phyloP scores from a whole-genome alignment of 2,113 vertebrate species.

The Silurus glanis region DNA sequence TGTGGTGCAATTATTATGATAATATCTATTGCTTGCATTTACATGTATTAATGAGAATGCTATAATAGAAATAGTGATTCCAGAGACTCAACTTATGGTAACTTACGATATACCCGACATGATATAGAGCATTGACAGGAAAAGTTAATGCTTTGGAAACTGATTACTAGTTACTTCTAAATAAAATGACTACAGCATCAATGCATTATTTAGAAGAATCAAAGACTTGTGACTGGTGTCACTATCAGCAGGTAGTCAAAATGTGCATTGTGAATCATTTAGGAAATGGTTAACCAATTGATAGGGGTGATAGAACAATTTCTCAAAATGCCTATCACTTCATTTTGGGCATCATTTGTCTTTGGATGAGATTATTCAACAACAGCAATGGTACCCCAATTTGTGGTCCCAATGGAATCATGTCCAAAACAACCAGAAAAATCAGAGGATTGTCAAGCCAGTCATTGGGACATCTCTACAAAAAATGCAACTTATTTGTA shows the following conservation, averaged over 20 bases:
- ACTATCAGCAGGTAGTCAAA: background rate
- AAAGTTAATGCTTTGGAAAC: background rate
- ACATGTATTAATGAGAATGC: background rate
- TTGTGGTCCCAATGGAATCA: background rate
- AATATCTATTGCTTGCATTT: too few species aligned
- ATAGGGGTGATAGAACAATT: background rate
- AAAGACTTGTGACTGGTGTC: background rate
- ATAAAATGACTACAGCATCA: too few species aligned
- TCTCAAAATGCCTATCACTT: background rate
- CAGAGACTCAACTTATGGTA: background rate
- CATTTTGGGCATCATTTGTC: background rate
- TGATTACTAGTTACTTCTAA: background rate
- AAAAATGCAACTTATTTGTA: background rate
- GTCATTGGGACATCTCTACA: background rate
- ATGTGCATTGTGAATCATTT: background rate
- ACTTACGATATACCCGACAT: background rate
- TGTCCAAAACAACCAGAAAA: background rate
- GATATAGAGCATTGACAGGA: background rate
- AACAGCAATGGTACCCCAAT: background rate
- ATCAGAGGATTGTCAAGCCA: background rate
- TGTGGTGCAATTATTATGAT: too few species aligned
- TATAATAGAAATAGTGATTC: background rate
- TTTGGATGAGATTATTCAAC: background rate
- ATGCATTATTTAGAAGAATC: too few species aligned
- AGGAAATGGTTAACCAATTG: background rate